Conservation (phyloP, 2,888 invertebrate genomes). For the Heliconius cydno region DNA sequence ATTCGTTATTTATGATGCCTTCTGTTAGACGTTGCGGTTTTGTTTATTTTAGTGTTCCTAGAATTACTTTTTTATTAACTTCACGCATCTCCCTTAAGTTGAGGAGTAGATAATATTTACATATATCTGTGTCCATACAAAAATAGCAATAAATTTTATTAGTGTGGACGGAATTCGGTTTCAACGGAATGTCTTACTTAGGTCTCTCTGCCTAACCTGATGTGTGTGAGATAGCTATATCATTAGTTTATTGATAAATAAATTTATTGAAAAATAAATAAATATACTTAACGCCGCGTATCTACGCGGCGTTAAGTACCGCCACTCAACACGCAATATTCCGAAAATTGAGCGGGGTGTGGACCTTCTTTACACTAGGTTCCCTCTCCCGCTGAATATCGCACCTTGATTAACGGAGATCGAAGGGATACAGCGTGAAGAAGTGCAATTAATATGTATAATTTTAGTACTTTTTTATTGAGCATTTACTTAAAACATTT, state of each 20-base stretch:
- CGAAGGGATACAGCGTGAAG: too few relatives aligned
- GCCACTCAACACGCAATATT: too few relatives aligned
- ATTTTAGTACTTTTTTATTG: neutral
- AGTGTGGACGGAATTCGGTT: too few relatives aligned
- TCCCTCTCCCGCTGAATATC: too few relatives aligned
- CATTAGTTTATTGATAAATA: too few relatives aligned
- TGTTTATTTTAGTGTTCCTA: slow-evolving; percentile 9
- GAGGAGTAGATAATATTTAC: neutral
- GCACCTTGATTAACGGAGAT: too few relatives aligned
- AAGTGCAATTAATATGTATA: neutral
- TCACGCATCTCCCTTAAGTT: neutral
- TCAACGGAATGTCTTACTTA: neutral
- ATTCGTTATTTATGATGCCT: slow-evolving; percentile 35
- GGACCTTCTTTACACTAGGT: too few relatives aligned
- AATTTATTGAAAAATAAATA: too few relatives aligned
- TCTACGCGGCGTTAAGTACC: too few relatives aligned
- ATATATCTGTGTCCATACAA: neutral
- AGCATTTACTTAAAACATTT: slow-evolving; percentile 2
- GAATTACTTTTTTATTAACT: slow-evolving; percentile 4
- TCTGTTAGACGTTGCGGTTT: slow-evolving; percentile 10
- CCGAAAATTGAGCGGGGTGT: too few relatives aligned
- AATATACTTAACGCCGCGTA: too few relatives aligned
- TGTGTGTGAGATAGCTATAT: neutral
- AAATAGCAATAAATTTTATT: neutral
- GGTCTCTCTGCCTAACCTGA: neutral